Conservation (phyloP, 2,888 invertebrate genomes). For the Listrodromus nycthemerus region DNA sequence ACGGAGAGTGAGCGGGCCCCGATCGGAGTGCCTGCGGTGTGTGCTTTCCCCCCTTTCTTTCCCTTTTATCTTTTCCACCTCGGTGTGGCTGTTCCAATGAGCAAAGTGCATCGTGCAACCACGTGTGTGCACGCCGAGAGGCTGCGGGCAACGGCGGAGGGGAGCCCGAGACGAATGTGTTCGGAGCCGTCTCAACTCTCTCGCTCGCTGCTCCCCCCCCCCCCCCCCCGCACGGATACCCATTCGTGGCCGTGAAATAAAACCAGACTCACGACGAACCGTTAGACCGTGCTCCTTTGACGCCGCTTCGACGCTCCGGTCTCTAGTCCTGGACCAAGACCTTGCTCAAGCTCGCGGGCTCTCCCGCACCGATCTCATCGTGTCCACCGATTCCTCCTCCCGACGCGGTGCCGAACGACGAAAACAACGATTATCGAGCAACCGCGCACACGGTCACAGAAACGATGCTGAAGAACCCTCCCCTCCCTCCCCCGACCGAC, state of each 20-base stretch:
- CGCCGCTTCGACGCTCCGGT: conserved; percentile 18
- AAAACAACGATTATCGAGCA: background rate
- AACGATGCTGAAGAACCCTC: conserved; percentile 18
- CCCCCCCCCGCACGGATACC: conserved; percentile 25
- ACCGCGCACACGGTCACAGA: background rate
- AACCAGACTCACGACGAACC: conserved; percentile 74
- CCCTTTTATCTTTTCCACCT: conserved; percentile 20
- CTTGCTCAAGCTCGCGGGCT: conserved; percentile 74
- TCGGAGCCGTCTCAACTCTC: conserved; percentile 37
- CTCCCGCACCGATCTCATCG: background rate
- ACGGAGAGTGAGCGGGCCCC: background rate
- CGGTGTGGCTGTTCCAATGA: background rate
- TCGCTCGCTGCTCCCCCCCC: conserved; percentile 23
- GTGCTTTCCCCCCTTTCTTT: conserved; percentile 9
- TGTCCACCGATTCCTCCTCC: conserved; percentile 1
- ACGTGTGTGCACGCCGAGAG: background rate
- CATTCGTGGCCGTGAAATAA: conserved; percentile 74
- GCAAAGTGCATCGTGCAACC: conserved; percentile 18
- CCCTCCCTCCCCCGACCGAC: background rate
- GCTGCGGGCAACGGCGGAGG: conserved; percentile 24
- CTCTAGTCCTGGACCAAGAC: conserved; percentile 62
- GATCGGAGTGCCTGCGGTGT: background rate
- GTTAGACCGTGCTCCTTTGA: conserved; percentile 75
- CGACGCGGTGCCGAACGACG: background rate
- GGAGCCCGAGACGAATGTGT: conserved; percentile 49